phyloP scores from a whole-genome alignment of 2,888 invertebrate species.

The Habrosyne pyritoides region DNA sequence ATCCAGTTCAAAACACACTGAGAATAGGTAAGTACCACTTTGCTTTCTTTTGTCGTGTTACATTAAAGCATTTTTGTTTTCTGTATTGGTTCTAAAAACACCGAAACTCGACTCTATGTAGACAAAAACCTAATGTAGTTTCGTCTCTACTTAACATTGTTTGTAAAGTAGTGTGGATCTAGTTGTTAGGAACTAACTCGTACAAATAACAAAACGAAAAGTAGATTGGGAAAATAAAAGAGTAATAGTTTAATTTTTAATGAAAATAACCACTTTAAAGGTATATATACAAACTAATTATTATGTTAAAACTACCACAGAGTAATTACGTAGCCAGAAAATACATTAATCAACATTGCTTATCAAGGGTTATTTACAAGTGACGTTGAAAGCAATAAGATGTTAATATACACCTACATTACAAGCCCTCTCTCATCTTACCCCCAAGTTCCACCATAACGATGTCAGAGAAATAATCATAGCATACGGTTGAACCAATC shows the following conservation, averaged over 20 bases:
- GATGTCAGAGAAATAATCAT: background rate
- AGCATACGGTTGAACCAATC: background rate
- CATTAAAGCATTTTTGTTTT: background rate
- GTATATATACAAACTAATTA: background rate
- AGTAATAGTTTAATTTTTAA: too few relatives aligned
- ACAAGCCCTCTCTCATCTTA: background rate
- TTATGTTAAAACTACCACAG: too few relatives aligned
- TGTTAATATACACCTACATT: background rate
- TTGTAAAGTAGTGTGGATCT: background rate
- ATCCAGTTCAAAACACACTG: background rate
- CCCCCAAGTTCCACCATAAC: background rate
- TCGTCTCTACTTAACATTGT: background rate
- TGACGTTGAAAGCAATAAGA: background rate
- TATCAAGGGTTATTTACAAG: background rate
- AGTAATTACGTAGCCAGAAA: too few relatives aligned
- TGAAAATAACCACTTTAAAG: too few relatives aligned
- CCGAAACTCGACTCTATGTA: background rate
- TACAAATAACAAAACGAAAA: too few relatives aligned
- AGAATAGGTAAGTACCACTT: slow-evolving; percentile 1
- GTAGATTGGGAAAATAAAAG: too few relatives aligned
- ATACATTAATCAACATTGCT: too few relatives aligned
- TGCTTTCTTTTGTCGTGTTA: background rate
- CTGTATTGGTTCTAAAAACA: background rate
- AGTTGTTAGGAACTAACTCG: background rate
- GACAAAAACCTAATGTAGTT: background rate